Base-by-base conservation (phyloP, 2,888 invertebrate species). In the Julus scandinavius region DNA sequence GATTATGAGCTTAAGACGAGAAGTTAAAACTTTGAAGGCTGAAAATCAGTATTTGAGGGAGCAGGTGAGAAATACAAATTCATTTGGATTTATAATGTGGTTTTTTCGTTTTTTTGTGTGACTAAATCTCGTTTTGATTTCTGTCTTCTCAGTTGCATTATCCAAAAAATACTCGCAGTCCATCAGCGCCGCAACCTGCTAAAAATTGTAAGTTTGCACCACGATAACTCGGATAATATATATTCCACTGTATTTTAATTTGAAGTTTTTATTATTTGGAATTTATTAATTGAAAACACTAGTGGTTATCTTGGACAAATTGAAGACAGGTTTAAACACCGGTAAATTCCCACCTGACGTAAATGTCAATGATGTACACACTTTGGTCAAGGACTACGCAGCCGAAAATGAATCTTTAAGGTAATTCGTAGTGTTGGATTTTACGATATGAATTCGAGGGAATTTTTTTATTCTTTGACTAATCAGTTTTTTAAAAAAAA, bases 31-130 rank as follows among this genome's bases (percentile, higher is more conserved):
- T 0, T 93, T 98, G 20, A 95, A 97, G 91, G 95, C 95, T 89
- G 98, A 98, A 93, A 98, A 98, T 92, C 96, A 96, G 90, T 97
- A 97, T 91, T 93, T 98, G 5, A 94, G 96, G 90, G 94, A 96
- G 11, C 91, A 90, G 87, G 90, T 90, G 84, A 84, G 84, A 5
- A 84, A 84, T 15, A 38, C 13, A 20, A 38, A 41, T 84, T 5
- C 84, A 13, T 11, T 17, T 38, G 13, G 13, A 50, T 84, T 41
- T 15, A 13, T 29, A 38, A 84, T 38, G 15, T 15, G 7, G 80
- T 7, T 41, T 84, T 29, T 38, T 15, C 1, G 15, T 20, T 38
- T 41, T 38, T 84, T 84, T n/a, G n/a, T n/a, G n/a, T n/a, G n/a
- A n/a, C n/a, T 84, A 29, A 41, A 84, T 29, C 5, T 38, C 72